These are phyloP conservation scores for Amphilophus citrinellus DNA, from an alignment of 2,113 vertebrate genomes.

Conservation along the genomic window DNA sequence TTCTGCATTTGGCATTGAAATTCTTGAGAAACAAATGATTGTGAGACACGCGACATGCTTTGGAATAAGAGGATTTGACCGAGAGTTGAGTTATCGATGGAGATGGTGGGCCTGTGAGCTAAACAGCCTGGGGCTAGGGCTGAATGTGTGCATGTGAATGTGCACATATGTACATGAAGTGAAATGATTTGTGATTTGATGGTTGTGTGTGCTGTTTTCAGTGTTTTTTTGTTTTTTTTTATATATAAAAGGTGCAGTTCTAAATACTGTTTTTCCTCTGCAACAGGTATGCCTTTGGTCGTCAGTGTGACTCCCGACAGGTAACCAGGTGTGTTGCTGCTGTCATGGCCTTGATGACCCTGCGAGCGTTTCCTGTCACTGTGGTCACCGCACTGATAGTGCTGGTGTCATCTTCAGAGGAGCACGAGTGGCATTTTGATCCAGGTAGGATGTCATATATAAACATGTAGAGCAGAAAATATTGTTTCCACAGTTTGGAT, in stretches of 20 bases:
- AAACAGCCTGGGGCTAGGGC: conserved; percentile 5
- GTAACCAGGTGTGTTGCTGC: conserved; percentile 80
- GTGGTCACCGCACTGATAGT: conserved; percentile 56
- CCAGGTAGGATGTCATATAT: conserved; percentile 69
- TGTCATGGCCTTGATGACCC: conserved; percentile 76
- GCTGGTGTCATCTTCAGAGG: conserved; percentile 62
- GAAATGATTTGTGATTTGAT: neutral
- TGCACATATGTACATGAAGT: neutral
- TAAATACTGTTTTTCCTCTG: conserved; percentile 22
- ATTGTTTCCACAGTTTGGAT: neutral
- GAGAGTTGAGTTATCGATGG: conserved; percentile 36
- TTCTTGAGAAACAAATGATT: conserved; percentile 47
- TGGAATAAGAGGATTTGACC: conserved; percentile 46
- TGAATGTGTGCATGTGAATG: neutral
- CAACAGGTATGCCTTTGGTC: conserved; percentile 81
- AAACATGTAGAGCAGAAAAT: neutral
- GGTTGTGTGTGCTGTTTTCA: neutral
- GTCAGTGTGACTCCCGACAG: conserved; percentile 72
- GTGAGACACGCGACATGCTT: conserved; percentile 36
- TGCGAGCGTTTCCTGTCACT: conserved; percentile 60
- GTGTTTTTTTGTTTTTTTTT: neutral
- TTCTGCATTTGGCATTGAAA: conserved; percentile 40
- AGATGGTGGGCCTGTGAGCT: conserved; percentile 15
- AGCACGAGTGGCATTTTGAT: conserved; percentile 84
- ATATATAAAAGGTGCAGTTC: neutral